Conservation (phyloP, 2,113 vertebrate species). For the Dolichallabes microphthalmus region DNA sequence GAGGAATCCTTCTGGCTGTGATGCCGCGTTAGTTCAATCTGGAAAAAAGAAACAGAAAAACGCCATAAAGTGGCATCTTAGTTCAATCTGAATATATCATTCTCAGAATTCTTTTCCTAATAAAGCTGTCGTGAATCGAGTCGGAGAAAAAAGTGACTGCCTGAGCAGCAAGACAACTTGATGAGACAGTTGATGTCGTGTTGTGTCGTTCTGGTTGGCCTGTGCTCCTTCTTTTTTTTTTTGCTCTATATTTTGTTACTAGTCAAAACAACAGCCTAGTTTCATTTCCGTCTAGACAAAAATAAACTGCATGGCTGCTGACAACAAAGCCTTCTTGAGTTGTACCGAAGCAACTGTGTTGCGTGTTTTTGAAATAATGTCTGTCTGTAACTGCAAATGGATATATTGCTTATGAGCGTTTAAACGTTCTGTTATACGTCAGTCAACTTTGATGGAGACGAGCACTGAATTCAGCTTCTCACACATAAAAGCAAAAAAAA, state of each 20-base stretch:
- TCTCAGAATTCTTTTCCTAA: background rate
- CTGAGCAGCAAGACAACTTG: background rate
- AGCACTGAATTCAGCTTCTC: background rate
- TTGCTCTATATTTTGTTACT: background rate
- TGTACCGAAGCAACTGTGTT: background rate
- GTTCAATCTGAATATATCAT: background rate
- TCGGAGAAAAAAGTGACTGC: background rate
- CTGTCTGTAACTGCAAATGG: background rate
- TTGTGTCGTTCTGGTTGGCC: background rate
- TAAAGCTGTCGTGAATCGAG: background rate
- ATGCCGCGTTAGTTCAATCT: background rate
- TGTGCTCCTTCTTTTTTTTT: background rate
- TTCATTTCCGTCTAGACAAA: background rate
- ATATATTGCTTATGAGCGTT: background rate
- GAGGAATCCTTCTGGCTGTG: background rate
- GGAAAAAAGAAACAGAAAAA: background rate
- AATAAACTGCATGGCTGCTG: background rate
- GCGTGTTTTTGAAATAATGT: background rate
- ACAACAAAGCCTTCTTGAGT: background rate
- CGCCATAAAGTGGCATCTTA: background rate
- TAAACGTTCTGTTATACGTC: background rate
- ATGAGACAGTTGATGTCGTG: too few species aligned
- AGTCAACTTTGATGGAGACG: background rate
- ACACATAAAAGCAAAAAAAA: background rate
- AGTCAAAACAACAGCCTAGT: background rate